Evolutionary conservation across 2,888 invertebrate genomes (phyloP).

Genomic region (Bellardia bayeri): DNA sequence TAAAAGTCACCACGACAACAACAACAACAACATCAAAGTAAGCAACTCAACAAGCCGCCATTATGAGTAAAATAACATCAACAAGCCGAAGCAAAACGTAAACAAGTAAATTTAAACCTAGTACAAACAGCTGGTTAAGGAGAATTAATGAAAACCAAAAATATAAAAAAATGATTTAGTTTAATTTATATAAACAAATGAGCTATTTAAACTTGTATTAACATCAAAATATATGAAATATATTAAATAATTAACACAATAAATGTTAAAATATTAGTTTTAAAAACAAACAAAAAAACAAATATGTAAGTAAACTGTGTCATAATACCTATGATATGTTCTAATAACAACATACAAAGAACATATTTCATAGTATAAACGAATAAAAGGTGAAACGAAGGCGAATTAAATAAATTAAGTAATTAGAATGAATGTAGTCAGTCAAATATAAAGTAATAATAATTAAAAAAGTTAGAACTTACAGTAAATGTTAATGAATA

Average conservation of each 20-base stretch:
- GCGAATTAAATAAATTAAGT: slow-evolving; percentile 4
- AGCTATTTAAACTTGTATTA: slow-evolving; percentile 21
- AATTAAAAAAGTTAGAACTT: not conserved
- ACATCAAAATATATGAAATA: slow-evolving; percentile 17
- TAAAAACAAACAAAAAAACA: slow-evolving; percentile 9
- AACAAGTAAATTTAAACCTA: no score
- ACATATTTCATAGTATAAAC: not conserved
- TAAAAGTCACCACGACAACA: not conserved
- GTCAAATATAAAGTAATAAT: slow-evolving; percentile 12
- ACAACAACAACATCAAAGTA: not conserved
- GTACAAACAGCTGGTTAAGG: not conserved
- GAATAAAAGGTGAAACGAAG: not conserved
- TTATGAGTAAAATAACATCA: not conserved
- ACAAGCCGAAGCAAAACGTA: no score
- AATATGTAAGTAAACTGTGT: slow-evolving; percentile 57
- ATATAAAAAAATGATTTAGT: not conserved
- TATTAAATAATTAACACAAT: slow-evolving; percentile 11
- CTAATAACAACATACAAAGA: not conserved
- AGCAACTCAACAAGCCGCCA: not conserved
- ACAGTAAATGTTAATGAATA: slow-evolving; percentile 49
- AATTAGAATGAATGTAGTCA: slow-evolving; percentile 47
- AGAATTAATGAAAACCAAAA: not conserved
- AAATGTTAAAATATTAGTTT: not conserved
- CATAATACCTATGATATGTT: slow-evolving; percentile 38
- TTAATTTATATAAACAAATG: slow-evolving; percentile 7